Percentiles rank a stretch among this genome's conserved stretches.
These are phyloP conservation scores for Spea multiplicata DNA, from an alignment of 2,113 vertebrate genomes.

Conservation along the genomic window DNA sequence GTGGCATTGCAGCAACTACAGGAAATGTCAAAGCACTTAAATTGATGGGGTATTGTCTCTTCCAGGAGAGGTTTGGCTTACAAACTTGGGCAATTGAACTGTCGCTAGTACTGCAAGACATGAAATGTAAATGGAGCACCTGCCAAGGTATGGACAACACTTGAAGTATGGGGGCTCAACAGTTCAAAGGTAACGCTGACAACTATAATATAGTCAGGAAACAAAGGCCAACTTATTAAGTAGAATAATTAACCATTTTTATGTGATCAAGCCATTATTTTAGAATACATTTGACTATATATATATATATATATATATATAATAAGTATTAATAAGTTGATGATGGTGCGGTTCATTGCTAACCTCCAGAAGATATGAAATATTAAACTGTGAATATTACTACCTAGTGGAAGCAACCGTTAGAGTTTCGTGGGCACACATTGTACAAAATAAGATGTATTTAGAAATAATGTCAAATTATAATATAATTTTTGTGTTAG, in stretches of 20 bases:
- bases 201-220: background rate
- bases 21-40: slow-evolving; percentile 44
- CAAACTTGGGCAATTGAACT: slow-evolving; percentile 20
- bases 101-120: background rate
- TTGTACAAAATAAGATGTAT: no score
- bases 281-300: background rate
- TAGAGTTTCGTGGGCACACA: no score
- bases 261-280: background rate
- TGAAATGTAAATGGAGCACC: slow-evolving; percentile 43
- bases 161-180: slow-evolving; percentile 4
- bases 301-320: no score
- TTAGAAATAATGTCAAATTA: no score
- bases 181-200: slow-evolving; percentile 37
- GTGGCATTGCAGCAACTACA: slow-evolving; percentile 28
- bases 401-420: no score
- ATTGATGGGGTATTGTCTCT: slow-evolving; percentile 44
- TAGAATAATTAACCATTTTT: background rate
- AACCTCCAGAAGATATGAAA: no score
- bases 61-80: slow-evolving; percentile 30
- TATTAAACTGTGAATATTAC: no score
- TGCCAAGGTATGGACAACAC: slow-evolving; percentile 14
- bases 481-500: no score
- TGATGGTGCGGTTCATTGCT: no score
- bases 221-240: background rate
- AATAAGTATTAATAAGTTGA: no score